Evolutionary conservation across 2,888 invertebrate species (phyloP), one percentile per base, ranked within the genome.

Genomic region (Metalampra italica): DNA sequence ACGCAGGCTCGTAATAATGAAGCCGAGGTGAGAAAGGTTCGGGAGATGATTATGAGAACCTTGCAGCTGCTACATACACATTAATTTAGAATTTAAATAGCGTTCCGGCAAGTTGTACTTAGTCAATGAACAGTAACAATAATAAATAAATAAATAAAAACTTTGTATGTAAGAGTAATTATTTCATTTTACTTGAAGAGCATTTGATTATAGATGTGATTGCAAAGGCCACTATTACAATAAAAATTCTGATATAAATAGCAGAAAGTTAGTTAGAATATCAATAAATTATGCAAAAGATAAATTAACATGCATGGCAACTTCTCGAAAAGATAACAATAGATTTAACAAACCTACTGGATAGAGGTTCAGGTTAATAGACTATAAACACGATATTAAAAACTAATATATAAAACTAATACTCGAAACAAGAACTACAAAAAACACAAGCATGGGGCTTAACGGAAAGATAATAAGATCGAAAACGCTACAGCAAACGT

Each of bases 301-400:
- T 11, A 13, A 2, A 7, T 13, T 13, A n/a, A 37, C 37, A 11
- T 13, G 2, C 8, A 1, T 37, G n/a, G 5, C 5, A 5, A 3
- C 22, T 22, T 22, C 22, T 3, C 7, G 12, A 12, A 12, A 13
- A 8, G 39, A 39, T 39, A 39, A 39, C 7, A 8, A 13, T 14
- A 39, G 13, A 40, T 12, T 47, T 43, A 43, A 43, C 49, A 42
- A 44, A 45, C n/a, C 29, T 40, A 43, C 29, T 42, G 32, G 22
- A 13, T 42, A 47, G 49, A 51, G 57, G 60, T 57, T 59, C 45
- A 50, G 55, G 55, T 68, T 71, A 66, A 66, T 63, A 57, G 62
- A 47, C 59, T 51, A 54, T 71, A 71, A 71, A 71, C 68, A 71
- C 52, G 53, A 56, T 46, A 56, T 66, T 66, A 67, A 71, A 59